Evolutionary conservation across 1,140 invertebrate genomes (phyloP).

Genomic region (Gyrodactylus bullatarudis): DNA sequence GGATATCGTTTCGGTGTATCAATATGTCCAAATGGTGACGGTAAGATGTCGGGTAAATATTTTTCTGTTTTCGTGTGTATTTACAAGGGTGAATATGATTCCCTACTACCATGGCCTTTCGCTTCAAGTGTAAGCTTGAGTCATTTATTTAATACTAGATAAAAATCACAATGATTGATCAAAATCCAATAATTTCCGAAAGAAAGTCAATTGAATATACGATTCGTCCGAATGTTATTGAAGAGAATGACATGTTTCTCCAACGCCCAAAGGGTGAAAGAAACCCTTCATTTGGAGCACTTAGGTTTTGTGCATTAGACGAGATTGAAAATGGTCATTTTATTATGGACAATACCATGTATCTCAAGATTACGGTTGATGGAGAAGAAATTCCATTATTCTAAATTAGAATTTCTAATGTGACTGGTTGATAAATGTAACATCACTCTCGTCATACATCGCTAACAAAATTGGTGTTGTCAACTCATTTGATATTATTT

Average conservation of each 20-base stretch:
- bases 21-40: conserved; percentile 2
- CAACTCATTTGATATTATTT: background rate
- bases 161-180: background rate
- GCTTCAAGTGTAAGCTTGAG: background rate
- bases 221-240: background rate
- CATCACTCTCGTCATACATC: background rate
- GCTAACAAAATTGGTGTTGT: background rate
- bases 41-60: background rate
- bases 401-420: background rate
- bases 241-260: background rate
- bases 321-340: background rate
- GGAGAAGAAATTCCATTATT: background rate
- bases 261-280: background rate
- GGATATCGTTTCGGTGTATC: background rate
- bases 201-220: background rate
- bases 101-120: conserved; percentile 3
- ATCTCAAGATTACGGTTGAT: background rate
- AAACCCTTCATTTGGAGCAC: background rate
- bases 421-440: background rate
- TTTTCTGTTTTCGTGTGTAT: conserved; percentile 1
- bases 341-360: background rate
- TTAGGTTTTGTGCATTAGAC: background rate
- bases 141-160: background rate
- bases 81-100: conserved; percentile 1
- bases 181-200: background rate